Evolutionary conservation across 2,888 invertebrate genomes (phyloP), one percentile per base, ranked within the genome.

Genomic region (Pristionchus entomophagus): DNA sequence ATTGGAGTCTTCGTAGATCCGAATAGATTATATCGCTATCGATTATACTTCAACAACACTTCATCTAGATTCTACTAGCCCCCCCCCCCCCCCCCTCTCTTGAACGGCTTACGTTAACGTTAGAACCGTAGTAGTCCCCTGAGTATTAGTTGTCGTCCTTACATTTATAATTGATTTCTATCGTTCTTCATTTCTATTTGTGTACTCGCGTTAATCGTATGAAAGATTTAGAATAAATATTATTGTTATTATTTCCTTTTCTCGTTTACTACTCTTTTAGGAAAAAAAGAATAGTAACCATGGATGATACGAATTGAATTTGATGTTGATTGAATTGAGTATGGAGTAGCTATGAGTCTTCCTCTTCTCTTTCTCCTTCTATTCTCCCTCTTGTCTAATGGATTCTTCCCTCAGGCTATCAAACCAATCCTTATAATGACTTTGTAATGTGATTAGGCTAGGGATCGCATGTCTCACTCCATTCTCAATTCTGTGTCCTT

Each of bases 1-100:
- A 99, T 94, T 98, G 98, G 98, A 87, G 88, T 53, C 86, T 89
- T n/a, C 65, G 91, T 49, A 87, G 89, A 84, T 29, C 51, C 56
- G 59, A 83, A 8, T 69, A 69, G 65, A 69, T 59, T 29, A 12
- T 14, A 59, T 59, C n/a, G n/a, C n/a, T n/a, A n/a, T n/a, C n/a
- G n/a, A n/a, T n/a, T n/a, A n/a, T n/a, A n/a, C n/a, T n/a, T n/a
- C n/a, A n/a, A n/a, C n/a, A n/a, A n/a, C n/a, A n/a, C n/a, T n/a
- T n/a, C n/a, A n/a, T n/a, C n/a, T n/a, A n/a, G n/a, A n/a, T n/a
- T n/a, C n/a, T n/a, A n/a, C n/a, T n/a, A n/a, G n/a, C n/a, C n/a
- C n/a, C n/a, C n/a, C n/a, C n/a, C n/a, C n/a, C n/a, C n/a, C n/a
- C n/a, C n/a, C n/a, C n/a, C n/a, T n/a, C n/a, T n/a, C n/a, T n/a